These are phyloP conservation scores for Acinonyx jubatus DNA, from an alignment of 2,113 vertebrate genomes.

Conservation along the genomic window DNA sequence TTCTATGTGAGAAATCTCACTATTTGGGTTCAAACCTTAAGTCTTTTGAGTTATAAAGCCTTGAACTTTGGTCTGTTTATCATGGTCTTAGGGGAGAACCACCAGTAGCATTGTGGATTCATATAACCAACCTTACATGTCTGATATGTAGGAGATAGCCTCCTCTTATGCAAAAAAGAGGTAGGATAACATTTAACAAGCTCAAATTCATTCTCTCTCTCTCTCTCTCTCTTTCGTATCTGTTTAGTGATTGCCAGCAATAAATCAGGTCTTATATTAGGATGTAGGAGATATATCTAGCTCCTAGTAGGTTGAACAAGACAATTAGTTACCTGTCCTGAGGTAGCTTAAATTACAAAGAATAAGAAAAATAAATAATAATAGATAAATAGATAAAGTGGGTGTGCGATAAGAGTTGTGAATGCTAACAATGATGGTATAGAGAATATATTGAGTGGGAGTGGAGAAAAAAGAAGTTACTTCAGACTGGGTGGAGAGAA, in stretches of 20 bases:
- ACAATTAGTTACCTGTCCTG: not conserved
- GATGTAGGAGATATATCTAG: no score
- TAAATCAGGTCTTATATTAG: not conserved
- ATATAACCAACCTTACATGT: not conserved
- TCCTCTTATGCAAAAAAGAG: not conserved
- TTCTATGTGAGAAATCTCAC: not conserved
- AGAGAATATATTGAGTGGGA: not conserved
- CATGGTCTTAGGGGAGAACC: not conserved
- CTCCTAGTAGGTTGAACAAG: not conserved
- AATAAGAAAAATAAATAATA: not conserved
- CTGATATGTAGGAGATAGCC: not conserved
- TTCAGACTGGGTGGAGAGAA: not conserved
- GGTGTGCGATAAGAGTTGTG: not conserved
- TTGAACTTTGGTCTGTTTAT: not conserved
- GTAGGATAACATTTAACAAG: not conserved
- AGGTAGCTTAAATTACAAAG: not conserved
- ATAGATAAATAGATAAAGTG: not conserved
- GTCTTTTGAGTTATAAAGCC: not conserved
- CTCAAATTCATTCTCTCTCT: not conserved
- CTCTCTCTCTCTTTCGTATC: accelerated
- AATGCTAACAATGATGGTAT: not conserved
- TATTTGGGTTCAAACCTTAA: not conserved
- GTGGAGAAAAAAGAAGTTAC: not conserved
- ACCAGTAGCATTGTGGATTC: no score
- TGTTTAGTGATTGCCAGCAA: not conserved